A percentile compares a stretch with the other conserved stretches of the same genome.
Evolutionary conservation across 2,888 invertebrate species (phyloP).

Genomic region (Drosophila multiciliata): DNA sequence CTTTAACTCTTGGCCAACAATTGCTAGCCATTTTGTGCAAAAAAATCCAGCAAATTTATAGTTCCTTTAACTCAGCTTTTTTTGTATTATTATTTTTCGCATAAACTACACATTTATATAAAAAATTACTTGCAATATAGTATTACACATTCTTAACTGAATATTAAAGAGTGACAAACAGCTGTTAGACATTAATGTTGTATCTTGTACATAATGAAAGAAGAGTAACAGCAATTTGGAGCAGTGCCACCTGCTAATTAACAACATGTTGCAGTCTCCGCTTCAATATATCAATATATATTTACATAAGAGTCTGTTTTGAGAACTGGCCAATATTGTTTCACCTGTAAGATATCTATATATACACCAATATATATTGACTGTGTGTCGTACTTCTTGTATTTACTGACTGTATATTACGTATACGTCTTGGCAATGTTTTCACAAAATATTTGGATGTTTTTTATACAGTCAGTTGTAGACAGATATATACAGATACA

Average conservation of each 20-base stretch:
- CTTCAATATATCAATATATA: not conserved
- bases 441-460: constrained; percentile 50
- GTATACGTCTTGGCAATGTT: constrained; percentile 61
- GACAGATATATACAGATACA: constrained; percentile 8
- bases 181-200: constrained; percentile 41
- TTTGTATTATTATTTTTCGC: not conserved
- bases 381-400: constrained; percentile 9
- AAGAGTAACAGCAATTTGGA: not conserved
- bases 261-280: constrained; percentile 48
- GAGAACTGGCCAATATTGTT: not conserved
- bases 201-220: not conserved
- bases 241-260: constrained; percentile 13
- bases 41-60: not conserved
- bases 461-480: constrained; percentile 22
- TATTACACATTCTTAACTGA: not conserved
- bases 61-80: not conserved
- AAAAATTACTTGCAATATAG: not conserved
- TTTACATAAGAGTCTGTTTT: not conserved
- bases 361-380: not conserved
- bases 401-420: constrained; percentile 49
- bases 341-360: not conserved
- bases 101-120: not conserved
- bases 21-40: not conserved
- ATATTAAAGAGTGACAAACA: constrained; percentile 30
- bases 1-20: constrained; percentile 3